Conservation (phyloP, 1,140 invertebrate species). For the Heliconius hewitsoni region DNA sequence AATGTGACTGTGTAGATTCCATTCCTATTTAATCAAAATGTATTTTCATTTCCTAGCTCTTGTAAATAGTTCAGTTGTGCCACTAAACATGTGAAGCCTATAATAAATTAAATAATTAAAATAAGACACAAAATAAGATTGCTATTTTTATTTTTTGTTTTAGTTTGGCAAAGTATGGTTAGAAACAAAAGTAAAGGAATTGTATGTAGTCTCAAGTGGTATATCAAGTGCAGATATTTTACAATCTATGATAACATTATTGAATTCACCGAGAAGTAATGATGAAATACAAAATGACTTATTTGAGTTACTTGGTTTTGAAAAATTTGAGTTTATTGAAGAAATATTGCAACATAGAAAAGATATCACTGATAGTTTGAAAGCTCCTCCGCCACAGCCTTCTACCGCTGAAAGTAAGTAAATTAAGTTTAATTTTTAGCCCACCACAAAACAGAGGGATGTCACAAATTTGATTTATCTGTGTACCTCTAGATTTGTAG, state of each 20-base stretch:
- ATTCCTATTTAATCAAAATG: too few species aligned
- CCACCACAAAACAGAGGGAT: too few species aligned
- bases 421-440: background rate
- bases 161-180: conserved; percentile 83
- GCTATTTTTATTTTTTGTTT: conserved; percentile 36
- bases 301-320: conserved; percentile 93
- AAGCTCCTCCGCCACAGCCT: conserved; percentile 54
- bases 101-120: too few species aligned
- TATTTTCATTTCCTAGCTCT: too few species aligned
- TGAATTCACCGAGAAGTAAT: conserved; percentile 84
- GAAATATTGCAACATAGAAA: conserved; percentile 88
- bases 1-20: too few species aligned
- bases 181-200: conserved; percentile 82
- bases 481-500: too few species aligned
- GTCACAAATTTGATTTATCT: too few species aligned
- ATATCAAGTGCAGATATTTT: conserved; percentile 83
- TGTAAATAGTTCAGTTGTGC: too few species aligned
- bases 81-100: too few species aligned
- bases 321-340: conserved; percentile 92
- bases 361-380: conserved; percentile 81
- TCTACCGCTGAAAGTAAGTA: conserved; percentile 65
- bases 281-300: conserved; percentile 93
- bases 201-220: conserved; percentile 70
- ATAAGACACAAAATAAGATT: too few species aligned
- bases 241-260: conserved; percentile 82